These are phyloP conservation scores for Parus major DNA, from an alignment of 2,113 vertebrate species.

Conservation along the genomic window DNA sequence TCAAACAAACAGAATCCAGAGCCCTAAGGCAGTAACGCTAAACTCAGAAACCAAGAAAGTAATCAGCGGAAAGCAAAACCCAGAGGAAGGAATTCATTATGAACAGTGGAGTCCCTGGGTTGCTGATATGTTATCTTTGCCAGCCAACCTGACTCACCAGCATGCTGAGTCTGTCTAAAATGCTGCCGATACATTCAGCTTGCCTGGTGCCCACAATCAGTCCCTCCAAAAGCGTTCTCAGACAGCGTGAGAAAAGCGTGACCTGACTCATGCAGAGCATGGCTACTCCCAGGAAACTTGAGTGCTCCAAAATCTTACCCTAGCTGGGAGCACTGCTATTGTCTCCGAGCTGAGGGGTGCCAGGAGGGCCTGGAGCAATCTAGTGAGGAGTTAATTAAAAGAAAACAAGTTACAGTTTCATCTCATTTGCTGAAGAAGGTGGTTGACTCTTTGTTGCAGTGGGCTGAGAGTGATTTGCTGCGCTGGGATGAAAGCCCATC, in stretches of 20 bases:
- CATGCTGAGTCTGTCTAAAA: neutral
- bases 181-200: neutral
- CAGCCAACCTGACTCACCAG: neutral
- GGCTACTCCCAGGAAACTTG: neutral
- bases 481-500: constrained; percentile 22
- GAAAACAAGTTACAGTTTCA: constrained; percentile 51
- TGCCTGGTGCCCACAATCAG: neutral
- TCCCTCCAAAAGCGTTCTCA: neutral
- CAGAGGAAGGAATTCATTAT: constrained; percentile 14
- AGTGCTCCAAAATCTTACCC: neutral
- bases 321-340: constrained; percentile 23
- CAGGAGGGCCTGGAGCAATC: constrained; percentile 1
- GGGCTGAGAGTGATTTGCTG: neutral
- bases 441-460: neutral
- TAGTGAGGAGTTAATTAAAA: constrained; percentile 69
- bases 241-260: constrained; percentile 51
- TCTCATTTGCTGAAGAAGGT: constrained; percentile 9
- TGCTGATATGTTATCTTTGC: constrained; percentile 1
- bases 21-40: neutral
- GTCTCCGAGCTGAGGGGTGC: constrained; percentile 1
- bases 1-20: neutral
- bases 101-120: neutral
- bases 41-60: neutral
- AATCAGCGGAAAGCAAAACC: constrained; percentile 1
- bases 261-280: neutral